Evolutionary conservation across 2,888 invertebrate species (phyloP), one percentile per base, ranked within the genome.

Genomic region (Eremobia ochroleuca): DNA sequence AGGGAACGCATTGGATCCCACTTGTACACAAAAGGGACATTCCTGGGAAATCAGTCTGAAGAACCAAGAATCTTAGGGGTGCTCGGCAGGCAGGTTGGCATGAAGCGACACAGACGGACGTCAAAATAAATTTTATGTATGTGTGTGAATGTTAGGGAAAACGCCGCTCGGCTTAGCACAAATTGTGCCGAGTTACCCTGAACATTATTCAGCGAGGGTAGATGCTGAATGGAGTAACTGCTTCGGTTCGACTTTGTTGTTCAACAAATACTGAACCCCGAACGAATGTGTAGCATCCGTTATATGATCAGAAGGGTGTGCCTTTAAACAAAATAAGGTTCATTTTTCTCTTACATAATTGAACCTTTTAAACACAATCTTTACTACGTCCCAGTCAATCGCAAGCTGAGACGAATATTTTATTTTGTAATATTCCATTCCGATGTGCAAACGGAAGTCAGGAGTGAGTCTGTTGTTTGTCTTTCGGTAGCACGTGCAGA

Each of bases 401-500:
- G 40, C 4, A 28, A 31, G 13, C 28, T 34, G 4, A n/a, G 13
- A 34, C 11, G 55, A 69, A 74, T 66, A 61, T 66, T 82, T 74
- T 73, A 55, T 81, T 61, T 74, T 58, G 61, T 74, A 49, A 69
- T 75, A 61, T 74, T 85, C 61, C 49, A 61, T n/a, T 25, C 21
- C 21, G 46, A 55, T 21, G 43, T 49, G 65, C 65, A 84, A 81
- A 65, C 65, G 49, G 46, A 49, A 59, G 46, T 49, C 34, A 81
- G 21, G 55, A 61, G 65, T 34, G 52, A 73, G 74, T n/a, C n/a
- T n/a, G n/a, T 49, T 65, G 82, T 81, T 81, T 75, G 28, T 75
- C 40, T 74, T 46, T 59, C 6, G 15, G 15, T 11, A 21, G 25
- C 75, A 85, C 85, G 81, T 85, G 81, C 28, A 4, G 25, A 73